These are phyloP conservation scores for Calidris pygmaea DNA, from an alignment of 2,113 vertebrate species.

Conservation along the genomic window DNA sequence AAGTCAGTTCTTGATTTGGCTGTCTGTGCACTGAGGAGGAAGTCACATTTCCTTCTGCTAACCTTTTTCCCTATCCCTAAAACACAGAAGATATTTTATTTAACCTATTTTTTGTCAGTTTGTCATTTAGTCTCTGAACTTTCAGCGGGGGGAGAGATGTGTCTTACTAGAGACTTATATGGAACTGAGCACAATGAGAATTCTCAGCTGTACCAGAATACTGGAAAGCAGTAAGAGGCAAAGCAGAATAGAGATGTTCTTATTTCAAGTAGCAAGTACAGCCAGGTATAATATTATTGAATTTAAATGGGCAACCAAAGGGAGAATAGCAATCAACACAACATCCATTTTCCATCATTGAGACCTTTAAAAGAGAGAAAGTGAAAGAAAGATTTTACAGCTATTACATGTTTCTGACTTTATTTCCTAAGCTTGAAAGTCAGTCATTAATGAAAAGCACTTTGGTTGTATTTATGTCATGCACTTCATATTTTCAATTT, in stretches of 20 bases:
- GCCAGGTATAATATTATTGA: not conserved
- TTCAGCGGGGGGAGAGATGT: rapidly evolving
- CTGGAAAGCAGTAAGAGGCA: not conserved
- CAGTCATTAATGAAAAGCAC: not conserved
- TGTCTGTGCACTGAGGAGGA: not conserved
- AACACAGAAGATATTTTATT: not conserved
- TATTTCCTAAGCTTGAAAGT: not conserved
- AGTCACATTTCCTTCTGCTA: not conserved
- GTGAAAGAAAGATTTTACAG: not conserved
- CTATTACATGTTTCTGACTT: not conserved
- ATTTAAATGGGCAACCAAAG: conserved; percentile 8
- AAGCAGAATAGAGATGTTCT: not conserved
- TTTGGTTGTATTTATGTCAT: not conserved
- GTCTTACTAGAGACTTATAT: not conserved
- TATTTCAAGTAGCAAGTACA: conserved; percentile 19
- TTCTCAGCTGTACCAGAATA: not conserved
- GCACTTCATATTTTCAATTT: not conserved
- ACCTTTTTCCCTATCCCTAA: not conserved
- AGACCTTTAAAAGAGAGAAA: not conserved
- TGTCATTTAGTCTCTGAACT: not conserved
- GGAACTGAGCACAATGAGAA: not conserved
- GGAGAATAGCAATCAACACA: conserved; percentile 1
- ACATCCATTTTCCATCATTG: not conserved
- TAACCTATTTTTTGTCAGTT: not conserved
- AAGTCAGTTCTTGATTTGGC: not conserved